These are phyloP conservation scores for Rhagologus leucostigma DNA, from an alignment of 2,113 vertebrate genomes.

Conservation along the genomic window DNA sequence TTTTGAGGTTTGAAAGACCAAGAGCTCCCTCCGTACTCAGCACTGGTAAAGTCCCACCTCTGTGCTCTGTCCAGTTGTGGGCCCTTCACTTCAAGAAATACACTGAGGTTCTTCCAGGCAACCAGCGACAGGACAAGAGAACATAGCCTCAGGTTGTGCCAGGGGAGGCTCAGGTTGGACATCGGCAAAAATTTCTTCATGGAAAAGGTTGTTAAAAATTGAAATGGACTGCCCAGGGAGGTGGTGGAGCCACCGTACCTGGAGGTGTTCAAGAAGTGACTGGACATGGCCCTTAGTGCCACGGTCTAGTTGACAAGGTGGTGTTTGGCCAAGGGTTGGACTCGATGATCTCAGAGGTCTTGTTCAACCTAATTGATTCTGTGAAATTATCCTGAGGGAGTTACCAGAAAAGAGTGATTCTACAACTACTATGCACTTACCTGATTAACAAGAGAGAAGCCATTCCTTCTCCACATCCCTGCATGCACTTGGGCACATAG, in stretches of 20 bases:
- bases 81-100: not conserved
- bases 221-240: not conserved
- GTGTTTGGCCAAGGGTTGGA: not conserved
- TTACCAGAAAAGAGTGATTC: not conserved
- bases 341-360: not conserved
- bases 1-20: not conserved
- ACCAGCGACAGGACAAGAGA: not conserved
- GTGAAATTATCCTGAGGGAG: not conserved
- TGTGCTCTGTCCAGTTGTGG: not conserved
- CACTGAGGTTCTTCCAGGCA: not conserved
- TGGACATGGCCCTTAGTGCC: not conserved
- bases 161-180: not conserved
- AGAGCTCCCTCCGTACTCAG: not conserved
- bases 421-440: constrained; percentile 62
- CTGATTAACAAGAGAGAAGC: constrained; percentile 97
- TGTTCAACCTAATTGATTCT: not conserved
- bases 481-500: constrained; percentile 97
- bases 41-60: not conserved
- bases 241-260: not conserved
- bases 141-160: not conserved
- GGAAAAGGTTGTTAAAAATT: not conserved
- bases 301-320: no score
- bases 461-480: constrained; percentile 98
- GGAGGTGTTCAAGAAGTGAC: not conserved
- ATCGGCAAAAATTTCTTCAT: not conserved